A percentile compares a stretch with the other conserved stretches of the same genome.
Evolutionary conservation across 2,797 vertebrate genomes (phyloP).

Genomic region (Macropus fuliginosus): DNA sequence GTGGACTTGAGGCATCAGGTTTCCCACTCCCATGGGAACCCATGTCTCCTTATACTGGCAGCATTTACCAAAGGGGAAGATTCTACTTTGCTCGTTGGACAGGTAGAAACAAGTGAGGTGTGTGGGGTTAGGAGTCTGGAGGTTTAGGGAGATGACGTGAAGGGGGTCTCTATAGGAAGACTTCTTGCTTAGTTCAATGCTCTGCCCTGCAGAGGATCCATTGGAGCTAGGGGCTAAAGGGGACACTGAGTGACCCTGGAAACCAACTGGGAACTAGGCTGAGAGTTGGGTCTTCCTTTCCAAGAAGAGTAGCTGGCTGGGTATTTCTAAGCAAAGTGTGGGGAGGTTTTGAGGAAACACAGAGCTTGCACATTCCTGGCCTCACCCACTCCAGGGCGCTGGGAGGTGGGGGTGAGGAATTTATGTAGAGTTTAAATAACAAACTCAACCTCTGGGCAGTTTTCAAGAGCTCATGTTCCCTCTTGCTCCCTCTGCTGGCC

Average conservation of each 20-base stretch:
- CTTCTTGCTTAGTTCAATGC: background rate
- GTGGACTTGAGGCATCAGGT: too few species aligned
- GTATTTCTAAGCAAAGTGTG: background rate
- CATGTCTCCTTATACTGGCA: background rate
- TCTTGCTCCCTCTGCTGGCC: conserved; percentile 81
- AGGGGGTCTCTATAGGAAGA: background rate
- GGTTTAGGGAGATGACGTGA: background rate
- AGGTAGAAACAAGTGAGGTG: background rate
- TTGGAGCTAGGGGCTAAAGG: background rate
- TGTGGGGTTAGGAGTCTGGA: background rate
- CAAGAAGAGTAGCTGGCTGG: background rate
- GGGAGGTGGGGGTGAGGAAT: background rate
- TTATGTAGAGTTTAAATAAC: rapidly evolving
- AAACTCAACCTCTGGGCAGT: rapidly evolving
- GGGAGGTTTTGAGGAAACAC: background rate
- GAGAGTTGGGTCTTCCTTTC: background rate
- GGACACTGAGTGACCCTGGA: background rate
- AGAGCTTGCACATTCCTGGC: background rate
- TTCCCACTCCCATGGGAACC: background rate
- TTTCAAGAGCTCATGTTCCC: conserved; percentile 49
- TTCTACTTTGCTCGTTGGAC: background rate
- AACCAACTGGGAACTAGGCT: background rate
- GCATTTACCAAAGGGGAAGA: background rate
- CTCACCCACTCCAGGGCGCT: background rate
- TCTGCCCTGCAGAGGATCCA: background rate